These are phyloP conservation scores for Teleiodes luculella DNA, from an alignment of 2,888 invertebrate genomes.

Conservation along the genomic window DNA sequence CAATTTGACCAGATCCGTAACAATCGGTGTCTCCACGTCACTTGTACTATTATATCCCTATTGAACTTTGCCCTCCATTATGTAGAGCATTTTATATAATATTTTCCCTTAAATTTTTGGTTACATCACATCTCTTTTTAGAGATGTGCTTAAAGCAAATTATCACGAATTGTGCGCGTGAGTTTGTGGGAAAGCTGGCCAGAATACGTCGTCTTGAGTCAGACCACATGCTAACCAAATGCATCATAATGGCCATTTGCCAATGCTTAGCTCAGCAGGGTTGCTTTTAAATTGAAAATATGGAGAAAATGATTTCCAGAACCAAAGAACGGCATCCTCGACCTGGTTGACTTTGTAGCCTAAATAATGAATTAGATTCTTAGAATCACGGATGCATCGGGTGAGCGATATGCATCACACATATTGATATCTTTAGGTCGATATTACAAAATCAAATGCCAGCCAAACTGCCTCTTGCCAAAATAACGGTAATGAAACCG, in stretches of 20 bases:
- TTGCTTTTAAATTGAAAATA: too few species aligned
- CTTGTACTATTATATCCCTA: neutral
- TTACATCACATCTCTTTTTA: too few species aligned
- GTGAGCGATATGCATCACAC: too few species aligned
- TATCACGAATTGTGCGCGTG: neutral
- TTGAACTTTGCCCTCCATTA: neutral
- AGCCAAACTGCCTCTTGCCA: constrained; percentile 17
- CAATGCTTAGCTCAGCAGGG: too few species aligned
- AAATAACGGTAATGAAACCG: constrained; percentile 16
- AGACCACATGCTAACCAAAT: neutral
- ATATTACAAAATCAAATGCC: neutral
- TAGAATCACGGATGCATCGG: too few species aligned
- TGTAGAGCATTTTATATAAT: neutral
- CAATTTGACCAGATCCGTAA: constrained; percentile 22
- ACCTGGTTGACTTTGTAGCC: too few species aligned
- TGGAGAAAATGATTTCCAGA: too few species aligned
- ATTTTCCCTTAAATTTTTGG: too few species aligned
- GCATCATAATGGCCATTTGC: too few species aligned
- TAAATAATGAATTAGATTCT: neutral
- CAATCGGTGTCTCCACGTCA: constrained; percentile 18
- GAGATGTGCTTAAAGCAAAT: too few species aligned
- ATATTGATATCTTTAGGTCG: too few species aligned
- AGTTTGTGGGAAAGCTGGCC: neutral
- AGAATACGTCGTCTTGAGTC: constrained; percentile 1
- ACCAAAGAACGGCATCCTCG: too few species aligned